These are phyloP conservation scores for Plebejus anna DNA, from an alignment of 2,888 invertebrate genomes.

Conservation along the genomic window DNA sequence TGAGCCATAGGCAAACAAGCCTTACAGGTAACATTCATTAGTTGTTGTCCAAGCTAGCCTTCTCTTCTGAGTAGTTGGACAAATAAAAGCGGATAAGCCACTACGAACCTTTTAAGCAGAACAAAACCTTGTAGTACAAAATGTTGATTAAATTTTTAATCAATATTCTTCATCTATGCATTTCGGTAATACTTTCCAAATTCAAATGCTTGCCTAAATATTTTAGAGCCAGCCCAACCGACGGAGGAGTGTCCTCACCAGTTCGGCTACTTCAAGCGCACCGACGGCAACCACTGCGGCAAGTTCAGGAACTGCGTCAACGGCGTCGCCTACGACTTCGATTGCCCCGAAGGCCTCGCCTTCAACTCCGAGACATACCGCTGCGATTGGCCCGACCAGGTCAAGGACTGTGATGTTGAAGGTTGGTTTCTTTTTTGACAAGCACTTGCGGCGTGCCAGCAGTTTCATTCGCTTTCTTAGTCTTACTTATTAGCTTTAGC, in stretches of 20 bases:
- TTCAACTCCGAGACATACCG: slow-evolving; percentile 85
- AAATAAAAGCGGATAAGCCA: no score
- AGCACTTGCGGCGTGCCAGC: no score
- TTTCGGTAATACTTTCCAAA: neutral
- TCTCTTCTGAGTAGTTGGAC: no score
- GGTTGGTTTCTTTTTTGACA: slow-evolving; percentile 63
- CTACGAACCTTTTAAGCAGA: no score
- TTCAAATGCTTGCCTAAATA: neutral
- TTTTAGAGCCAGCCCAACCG: slow-evolving; percentile 83
- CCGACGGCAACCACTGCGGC: slow-evolving; percentile 83
- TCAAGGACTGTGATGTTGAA: slow-evolving; percentile 89
- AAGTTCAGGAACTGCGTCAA: slow-evolving; percentile 90
- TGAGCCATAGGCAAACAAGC: no score
- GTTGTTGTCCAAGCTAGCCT: no score
- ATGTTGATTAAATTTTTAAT: no score
- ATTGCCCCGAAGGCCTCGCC: slow-evolving; percentile 92
- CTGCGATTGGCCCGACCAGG: slow-evolving; percentile 94
- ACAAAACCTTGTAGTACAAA: no score
- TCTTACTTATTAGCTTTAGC: no score
- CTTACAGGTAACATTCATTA: no score
- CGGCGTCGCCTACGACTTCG: slow-evolving; percentile 85
- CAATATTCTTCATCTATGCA: no score
- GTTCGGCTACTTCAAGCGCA: slow-evolving; percentile 88
- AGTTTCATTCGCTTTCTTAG: no score
- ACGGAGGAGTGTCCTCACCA: slow-evolving; percentile 91